Evolutionary conservation across 2,113 vertebrate species (phyloP), one percentile per base, ranked within the genome.

Genomic region (Zosterops pallidus): DNA sequence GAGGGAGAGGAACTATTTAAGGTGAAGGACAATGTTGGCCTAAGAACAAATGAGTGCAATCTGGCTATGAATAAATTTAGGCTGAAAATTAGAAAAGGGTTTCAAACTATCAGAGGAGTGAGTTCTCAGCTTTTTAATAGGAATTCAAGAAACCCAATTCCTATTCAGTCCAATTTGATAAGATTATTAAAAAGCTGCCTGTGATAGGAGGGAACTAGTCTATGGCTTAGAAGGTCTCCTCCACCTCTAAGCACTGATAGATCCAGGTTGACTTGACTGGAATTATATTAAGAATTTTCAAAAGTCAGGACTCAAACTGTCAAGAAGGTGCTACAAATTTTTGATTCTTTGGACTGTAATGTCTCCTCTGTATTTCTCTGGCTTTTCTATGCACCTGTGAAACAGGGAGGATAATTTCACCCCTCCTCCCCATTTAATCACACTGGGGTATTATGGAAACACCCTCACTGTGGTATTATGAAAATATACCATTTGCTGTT

Each of bases 1-100:
- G 60, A 95, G 65, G 65, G 63, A 95, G 69, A 95, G 46, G 77
- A 89, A 94, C 92, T 97, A 64, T 94, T 97, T 95, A 94, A 97
- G 86, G 91, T 95, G 95, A 95, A 97, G 95, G 96, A 96, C 94
- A 95, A 82, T 92, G 95, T 94, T 97, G 95, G 86, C 94, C 95
- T 84, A 97, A 95, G 94, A 96, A 95, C 81, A 95, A 94, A 94
- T 93, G 89, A 87, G 65, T 79, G 62, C 79, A 95, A 94, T 95
- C 96, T 92, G 93, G 65, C 91, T 92, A 85, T 96, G 96, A 96
- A 97, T 96, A 97, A 95, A 97, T 95, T 95, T 92, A 91, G 70
- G 57, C 31, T 85, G 94, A 87, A 92, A 91, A 96, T 96, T 94
- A 95, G 78, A 89, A 95, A 91, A 89, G 57, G 86, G 69, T 94